Conservation (phyloP, 1,140 invertebrate genomes). For the Wiebesia pumilae region DNA sequence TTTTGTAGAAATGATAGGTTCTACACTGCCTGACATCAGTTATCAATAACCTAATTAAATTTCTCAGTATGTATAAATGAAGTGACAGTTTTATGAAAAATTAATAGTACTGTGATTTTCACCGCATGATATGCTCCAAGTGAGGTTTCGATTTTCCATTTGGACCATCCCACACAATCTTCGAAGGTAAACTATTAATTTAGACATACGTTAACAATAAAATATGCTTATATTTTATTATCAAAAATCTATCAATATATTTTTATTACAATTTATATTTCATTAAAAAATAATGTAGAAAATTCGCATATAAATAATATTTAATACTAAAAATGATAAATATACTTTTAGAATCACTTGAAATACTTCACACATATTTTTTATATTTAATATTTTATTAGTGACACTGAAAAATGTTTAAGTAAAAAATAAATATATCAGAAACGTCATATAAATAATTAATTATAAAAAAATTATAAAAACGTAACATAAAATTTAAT, state of each 20-base stretch:
- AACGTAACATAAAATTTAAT: not conserved
- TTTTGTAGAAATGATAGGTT: conserved; percentile 11
- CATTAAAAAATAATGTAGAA: too few relatives aligned
- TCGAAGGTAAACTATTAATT: conserved; percentile 55
- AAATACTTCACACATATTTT: too few relatives aligned
- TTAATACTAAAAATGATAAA: too few relatives aligned
- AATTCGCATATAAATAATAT: too few relatives aligned
- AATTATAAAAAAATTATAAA: not conserved
- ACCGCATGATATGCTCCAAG: conserved; percentile 67
- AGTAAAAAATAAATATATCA: not conserved
- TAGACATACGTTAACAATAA: not conserved
- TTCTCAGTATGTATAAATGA: conserved; percentile 48
- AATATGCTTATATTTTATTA: not conserved
- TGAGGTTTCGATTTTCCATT: conserved; percentile 54
- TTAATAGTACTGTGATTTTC: conserved; percentile 55
- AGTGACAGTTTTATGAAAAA: conserved; percentile 58
- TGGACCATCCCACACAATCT: conserved; percentile 54
- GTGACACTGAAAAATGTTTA: too few relatives aligned
- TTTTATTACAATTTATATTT: too few relatives aligned
- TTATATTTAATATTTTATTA: too few relatives aligned
- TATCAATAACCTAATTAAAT: conserved; percentile 11
- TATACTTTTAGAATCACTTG: too few relatives aligned
- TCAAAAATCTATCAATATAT: too few relatives aligned
- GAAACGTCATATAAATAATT: not conserved
- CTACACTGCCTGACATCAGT: not conserved